These are phyloP conservation scores for Drosophila sp. DNA, from an alignment of 1,140 invertebrate species.

Conservation along the genomic window DNA sequence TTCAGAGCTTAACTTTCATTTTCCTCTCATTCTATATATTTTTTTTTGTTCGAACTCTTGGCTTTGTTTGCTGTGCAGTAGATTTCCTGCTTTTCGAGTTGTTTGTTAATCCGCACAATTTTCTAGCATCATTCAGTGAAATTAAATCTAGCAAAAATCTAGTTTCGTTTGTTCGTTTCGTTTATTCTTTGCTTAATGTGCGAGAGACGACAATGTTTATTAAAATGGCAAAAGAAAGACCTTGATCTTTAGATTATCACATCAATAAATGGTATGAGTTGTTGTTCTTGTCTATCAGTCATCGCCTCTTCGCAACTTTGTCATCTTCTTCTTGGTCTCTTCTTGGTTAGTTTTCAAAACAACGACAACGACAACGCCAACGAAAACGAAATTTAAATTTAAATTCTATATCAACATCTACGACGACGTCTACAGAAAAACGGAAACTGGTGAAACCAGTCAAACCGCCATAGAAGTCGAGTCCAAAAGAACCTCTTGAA, in stretches of 20 bases:
- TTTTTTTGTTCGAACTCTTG: constrained; percentile 12
- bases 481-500: constrained; percentile 66
- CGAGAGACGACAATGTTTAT: constrained; percentile 56
- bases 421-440: constrained; percentile 17
- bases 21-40: neutral
- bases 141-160: constrained; percentile 43
- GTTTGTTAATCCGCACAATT: constrained; percentile 20
- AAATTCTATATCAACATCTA: too few species aligned
- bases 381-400: constrained; percentile 68
- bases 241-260: constrained; percentile 82
- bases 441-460: constrained; percentile 77
- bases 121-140: constrained; percentile 41
- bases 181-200: constrained; percentile 23
- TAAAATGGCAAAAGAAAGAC: constrained; percentile 80
- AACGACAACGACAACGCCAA: constrained; percentile 53
- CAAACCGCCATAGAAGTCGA: constrained; percentile 44
- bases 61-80: constrained; percentile 16
- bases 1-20: constrained; percentile 40
- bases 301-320: constrained; percentile 27
- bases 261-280: constrained; percentile 75
- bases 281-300: constrained; percentile 41
- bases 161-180: constrained; percentile 36
- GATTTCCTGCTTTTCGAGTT: constrained; percentile 18
- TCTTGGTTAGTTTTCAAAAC: constrained; percentile 53
- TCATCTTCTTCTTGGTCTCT: constrained; percentile 41